Evolutionary conservation across 1,140 invertebrate species (phyloP).

Genomic region (Magallana gigas): DNA sequence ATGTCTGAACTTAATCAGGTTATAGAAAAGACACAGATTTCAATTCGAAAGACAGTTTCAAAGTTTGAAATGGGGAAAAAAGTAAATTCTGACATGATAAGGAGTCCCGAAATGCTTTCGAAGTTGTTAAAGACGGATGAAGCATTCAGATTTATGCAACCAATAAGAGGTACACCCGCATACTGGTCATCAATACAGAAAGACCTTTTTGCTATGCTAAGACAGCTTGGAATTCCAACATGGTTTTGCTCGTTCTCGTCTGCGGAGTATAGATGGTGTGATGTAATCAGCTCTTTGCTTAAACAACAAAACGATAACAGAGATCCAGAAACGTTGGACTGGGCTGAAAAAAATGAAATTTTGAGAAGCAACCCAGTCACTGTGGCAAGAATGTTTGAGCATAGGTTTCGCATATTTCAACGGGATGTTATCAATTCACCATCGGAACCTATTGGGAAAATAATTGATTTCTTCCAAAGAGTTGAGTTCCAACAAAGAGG

Average conservation of each 20-base stretch:
- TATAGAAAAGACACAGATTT: conserved; percentile 9
- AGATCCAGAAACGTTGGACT: neutral
- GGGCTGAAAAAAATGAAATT: conserved; percentile 19
- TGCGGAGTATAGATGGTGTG: conserved; percentile 55
- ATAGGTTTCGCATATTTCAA: no score
- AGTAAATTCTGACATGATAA: neutral
- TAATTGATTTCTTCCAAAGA: no score
- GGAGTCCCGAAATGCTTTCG: neutral
- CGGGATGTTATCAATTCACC: no score
- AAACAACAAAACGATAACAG: conserved; percentile 45
- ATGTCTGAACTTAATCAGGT: neutral
- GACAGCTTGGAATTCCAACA: conserved; percentile 55
- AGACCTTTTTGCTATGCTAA: conserved; percentile 62
- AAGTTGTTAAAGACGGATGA: neutral
- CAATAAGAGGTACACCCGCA: conserved; percentile 52
- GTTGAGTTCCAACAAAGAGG: no score
- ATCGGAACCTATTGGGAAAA: no score
- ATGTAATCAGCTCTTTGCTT: conserved; percentile 44
- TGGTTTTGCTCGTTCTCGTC: conserved; percentile 57
- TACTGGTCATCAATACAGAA: conserved; percentile 54
- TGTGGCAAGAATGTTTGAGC: no score
- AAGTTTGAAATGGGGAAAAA: neutral
- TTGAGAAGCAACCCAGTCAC: no score
- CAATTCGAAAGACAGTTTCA: conserved; percentile 22
- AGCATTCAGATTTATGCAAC: conserved; percentile 53